A percentile compares a stretch with the other conserved stretches of the same genome.
These are phyloP conservation scores for Euproctis similis DNA, from an alignment of 2,888 invertebrate species.

Conservation along the genomic window DNA sequence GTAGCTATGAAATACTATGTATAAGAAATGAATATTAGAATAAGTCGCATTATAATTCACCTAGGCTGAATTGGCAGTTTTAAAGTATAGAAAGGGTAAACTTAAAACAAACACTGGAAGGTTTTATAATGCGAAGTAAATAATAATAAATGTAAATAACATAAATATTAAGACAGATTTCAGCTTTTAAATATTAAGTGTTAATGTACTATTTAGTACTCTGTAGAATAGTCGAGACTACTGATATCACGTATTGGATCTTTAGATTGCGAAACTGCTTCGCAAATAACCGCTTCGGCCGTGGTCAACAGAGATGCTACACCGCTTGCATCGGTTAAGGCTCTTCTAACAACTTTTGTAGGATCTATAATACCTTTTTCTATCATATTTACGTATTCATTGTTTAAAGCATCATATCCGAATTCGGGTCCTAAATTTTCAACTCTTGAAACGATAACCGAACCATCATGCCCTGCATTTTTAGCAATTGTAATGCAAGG, in stretches of 20 bases:
- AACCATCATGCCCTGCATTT: slow-evolving; percentile 94
- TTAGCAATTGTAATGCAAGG: slow-evolving; percentile 92
- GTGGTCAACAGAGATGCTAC: slow-evolving; percentile 77
- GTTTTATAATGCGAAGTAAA: no score
- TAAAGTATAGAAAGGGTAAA: no score
- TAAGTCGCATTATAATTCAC: no score
- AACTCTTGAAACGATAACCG: slow-evolving; percentile 92
- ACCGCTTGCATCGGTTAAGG: slow-evolving; percentile 58
- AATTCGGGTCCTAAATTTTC: slow-evolving; percentile 81
- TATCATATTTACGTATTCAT: slow-evolving; percentile 92
- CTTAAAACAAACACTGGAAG: no score
- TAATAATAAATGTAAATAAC: no score
- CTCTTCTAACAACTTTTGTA: slow-evolving; percentile 81
- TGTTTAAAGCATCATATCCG: slow-evolving; percentile 93
- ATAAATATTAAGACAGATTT: no score
- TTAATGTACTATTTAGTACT: not conserved
- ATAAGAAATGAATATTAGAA: no score
- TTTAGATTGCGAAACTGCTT: slow-evolving; percentile 50
- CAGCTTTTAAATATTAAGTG: no score
- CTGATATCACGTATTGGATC: slow-evolving; percentile 9
- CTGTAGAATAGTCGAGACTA: slow-evolving; percentile 13
- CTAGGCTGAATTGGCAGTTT: no score
- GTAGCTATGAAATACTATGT: no score
- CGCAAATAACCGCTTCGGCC: slow-evolving; percentile 96
- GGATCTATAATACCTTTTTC: slow-evolving; percentile 96